Evolutionary conservation across 92 coral and sea anemone species (phyloP).

Genomic region (Zoanthus solanderi): DNA sequence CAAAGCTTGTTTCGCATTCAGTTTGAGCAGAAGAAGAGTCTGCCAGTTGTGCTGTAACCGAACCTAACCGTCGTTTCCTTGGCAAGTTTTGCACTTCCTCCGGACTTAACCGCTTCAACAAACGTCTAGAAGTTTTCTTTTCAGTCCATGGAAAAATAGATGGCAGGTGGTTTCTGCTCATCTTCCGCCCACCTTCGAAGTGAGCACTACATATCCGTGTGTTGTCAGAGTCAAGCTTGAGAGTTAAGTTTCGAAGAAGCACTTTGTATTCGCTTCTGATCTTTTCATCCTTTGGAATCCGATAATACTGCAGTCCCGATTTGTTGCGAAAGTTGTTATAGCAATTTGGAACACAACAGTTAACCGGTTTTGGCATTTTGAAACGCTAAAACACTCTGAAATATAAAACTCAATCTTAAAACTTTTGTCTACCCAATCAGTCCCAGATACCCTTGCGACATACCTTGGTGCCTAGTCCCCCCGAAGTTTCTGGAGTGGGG

Average conservation of each 20-base stretch:
- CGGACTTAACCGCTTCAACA: background rate
- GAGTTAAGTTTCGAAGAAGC: conserved; percentile 30
- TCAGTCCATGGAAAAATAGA: conserved; percentile 37
- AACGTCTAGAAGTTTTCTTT: conserved; percentile 18
- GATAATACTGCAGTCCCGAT: background rate
- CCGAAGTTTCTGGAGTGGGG: too few relatives aligned
- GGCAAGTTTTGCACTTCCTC: conserved; percentile 14
- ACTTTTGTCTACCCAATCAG: conserved; percentile 13
- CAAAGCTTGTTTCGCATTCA: background rate
- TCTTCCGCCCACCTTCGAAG: conserved; percentile 58
- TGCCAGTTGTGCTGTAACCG: background rate
- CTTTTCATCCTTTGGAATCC: conserved; percentile 37
- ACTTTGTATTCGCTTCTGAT: conserved; percentile 18
- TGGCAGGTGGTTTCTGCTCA: conserved; percentile 40
- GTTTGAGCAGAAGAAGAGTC: background rate
- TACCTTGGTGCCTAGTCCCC: conserved; percentile 4
- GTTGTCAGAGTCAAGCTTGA: conserved; percentile 47
- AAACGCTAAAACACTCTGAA: background rate
- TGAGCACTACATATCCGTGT: conserved; percentile 51
- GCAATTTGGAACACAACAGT: background rate
- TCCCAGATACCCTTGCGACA: conserved; percentile 18
- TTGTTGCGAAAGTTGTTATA: conserved; percentile 19
- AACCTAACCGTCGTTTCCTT: conserved; percentile 3
- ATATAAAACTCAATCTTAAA: too few relatives aligned
- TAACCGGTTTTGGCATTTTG: conserved; percentile 21